Evolutionary conservation across 2,113 vertebrate species (phyloP), one percentile per base, ranked within the genome.

Genomic region (Cyanocitta stelleri): DNA sequence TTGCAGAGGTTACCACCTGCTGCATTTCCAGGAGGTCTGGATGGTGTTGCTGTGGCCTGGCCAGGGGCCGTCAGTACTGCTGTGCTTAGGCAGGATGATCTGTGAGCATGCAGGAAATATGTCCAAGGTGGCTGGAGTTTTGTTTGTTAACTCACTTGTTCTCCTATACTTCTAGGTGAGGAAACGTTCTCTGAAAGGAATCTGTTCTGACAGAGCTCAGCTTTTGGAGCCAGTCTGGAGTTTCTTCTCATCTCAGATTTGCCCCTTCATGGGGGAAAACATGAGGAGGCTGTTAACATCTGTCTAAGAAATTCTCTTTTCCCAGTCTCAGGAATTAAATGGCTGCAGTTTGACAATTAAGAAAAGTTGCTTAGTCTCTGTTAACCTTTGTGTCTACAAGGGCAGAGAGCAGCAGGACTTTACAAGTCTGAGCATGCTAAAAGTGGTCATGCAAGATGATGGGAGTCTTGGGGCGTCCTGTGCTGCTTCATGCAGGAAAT

Each of bases 401-500:
- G 93, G 87, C 82, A 94, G 74, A 66, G 81, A 85, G 71, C 94
- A 96, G 78, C 87, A 94, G 85, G 71, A 73, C 88, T 96, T 85
- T 29, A 26, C 68, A 59, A 75, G 56, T 75, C 72, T 86, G 75
- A 96, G 87, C 1, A 10, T 6, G 6, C 75, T 80, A 30, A 54
- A 83, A 71, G 95, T 96, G 85, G 20, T 77, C 79, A 92, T 84
- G 93, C 64, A n/a, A 95, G 93, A 10, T 75, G 72, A 97, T 90
- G 85, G 27, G 90, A 55, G 85, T 90, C 95, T 87, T 71, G 91
- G 82, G 95, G 85, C 5, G 0, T 51, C 95, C 89, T 93, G 87
- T 93, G 93, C 63, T 2, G 32, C 72, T 52, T 93, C 95, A 96
- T 90, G 96, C 95, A 69, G 82, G 82, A 96, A 96, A 96, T 96